These are phyloP conservation scores for Anhinga rufa DNA, from an alignment of 2,113 vertebrate genomes.

Conservation along the genomic window DNA sequence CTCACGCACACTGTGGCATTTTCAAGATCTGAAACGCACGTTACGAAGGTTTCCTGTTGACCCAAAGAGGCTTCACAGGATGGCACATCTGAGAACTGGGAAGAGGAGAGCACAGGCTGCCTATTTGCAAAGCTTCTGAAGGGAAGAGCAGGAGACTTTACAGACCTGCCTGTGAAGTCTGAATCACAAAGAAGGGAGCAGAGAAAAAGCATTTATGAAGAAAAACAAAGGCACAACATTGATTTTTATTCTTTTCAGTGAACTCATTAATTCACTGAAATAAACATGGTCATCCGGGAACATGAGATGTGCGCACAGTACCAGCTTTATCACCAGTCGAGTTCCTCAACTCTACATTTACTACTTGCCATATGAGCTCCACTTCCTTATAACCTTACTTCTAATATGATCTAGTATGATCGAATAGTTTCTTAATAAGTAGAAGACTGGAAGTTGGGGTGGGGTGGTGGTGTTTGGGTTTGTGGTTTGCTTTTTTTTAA, in stretches of 20 bases:
- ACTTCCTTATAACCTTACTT: neutral
- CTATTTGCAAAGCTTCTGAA: neutral
- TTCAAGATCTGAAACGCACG: neutral
- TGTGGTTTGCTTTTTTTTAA: too few species aligned
- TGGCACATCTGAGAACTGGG: neutral
- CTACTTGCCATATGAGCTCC: neutral
- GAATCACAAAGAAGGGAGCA: neutral
- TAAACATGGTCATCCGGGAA: neutral
- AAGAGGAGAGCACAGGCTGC: neutral
- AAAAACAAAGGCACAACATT: neutral
- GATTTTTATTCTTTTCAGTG: neutral
- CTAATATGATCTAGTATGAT: neutral
- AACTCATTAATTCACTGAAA: neutral
- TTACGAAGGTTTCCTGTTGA: neutral
- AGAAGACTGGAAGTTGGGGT: neutral
- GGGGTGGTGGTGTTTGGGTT: neutral
- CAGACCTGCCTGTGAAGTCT: neutral
- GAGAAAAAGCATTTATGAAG: neutral
- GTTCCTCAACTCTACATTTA: neutral
- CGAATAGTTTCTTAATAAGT: neutral
- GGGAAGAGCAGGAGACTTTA: neutral
- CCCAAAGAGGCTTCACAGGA: constrained; percentile 12
- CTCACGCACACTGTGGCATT: neutral
- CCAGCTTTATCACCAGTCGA: neutral
- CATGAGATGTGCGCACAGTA: neutral